phyloP scores from a whole-genome alignment of 2,797 vertebrate genomes.

The Glossophaga mutica region DNA sequence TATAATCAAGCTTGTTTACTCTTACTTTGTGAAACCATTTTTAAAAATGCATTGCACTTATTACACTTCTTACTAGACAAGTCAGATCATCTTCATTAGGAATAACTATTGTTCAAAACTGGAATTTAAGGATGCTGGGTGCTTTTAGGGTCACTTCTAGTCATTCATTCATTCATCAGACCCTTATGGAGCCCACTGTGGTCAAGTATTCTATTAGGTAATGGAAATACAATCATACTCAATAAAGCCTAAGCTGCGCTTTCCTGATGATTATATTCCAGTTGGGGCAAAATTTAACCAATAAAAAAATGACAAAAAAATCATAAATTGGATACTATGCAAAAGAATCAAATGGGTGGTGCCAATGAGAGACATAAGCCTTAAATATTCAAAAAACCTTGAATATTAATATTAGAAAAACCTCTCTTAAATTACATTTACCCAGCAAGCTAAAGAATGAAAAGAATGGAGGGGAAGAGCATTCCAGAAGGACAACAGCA shows the following conservation, averaged over 20 bases:
- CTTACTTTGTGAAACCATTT: slow-evolving; percentile 23
- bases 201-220: not conserved
- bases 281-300: not conserved
- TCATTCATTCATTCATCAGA: not conserved
- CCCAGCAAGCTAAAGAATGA: not conserved
- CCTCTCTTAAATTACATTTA: not conserved
- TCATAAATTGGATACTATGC: not conserved
- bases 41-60: not conserved
- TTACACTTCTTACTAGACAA: not conserved
- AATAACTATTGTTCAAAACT: not conserved
- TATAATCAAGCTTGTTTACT: not conserved
- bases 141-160: not conserved
- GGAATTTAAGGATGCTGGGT: not conserved
- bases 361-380: not conserved
- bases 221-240: not conserved
- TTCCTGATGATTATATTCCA: slow-evolving; percentile 1
- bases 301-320: not conserved
- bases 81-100: not conserved
- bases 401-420: not conserved
- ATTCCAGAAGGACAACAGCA: not conserved
- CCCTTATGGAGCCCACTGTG: not conserved
- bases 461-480: not conserved
- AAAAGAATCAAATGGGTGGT: slow-evolving; percentile 25
- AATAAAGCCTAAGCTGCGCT: not conserved
- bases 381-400: not conserved